Conservation (phyloP, 2,797 vertebrate species). For the Diceros bicornis region DNA sequence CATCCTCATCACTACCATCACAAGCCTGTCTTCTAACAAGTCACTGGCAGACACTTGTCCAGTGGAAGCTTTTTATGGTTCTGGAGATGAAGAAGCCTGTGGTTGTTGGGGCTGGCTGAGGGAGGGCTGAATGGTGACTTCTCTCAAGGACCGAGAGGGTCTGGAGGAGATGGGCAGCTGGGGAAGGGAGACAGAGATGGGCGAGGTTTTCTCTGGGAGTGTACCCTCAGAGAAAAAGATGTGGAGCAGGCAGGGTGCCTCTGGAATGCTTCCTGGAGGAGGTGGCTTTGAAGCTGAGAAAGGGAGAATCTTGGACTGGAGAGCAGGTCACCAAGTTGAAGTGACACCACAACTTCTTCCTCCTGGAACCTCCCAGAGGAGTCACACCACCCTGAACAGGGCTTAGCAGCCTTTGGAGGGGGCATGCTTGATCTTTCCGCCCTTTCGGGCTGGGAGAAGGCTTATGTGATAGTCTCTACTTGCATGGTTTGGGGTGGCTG, state of each 20-base stretch:
- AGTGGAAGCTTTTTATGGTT: neutral
- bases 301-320: neutral
- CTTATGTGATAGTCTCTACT: neutral
- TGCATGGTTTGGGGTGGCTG: neutral
- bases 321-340: neutral
- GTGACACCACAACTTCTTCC: accelerated
- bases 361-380: neutral
- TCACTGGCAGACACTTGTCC: neutral
- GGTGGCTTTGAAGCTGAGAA: neutral
- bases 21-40: neutral
- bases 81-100: neutral
- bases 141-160: neutral
- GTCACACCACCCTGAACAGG: neutral
- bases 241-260: neutral
- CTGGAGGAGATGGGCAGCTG: neutral
- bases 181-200: neutral
- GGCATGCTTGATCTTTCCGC: neutral
- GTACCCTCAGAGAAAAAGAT: neutral
- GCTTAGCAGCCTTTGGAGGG: neutral
- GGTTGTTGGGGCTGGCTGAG: neutral
- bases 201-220: neutral
- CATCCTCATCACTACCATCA: neutral
- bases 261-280: neutral
- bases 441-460: neutral
- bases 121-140: accelerated